Percentiles rank a stretch among this genome's conserved stretches.
These are phyloP conservation scores for Lasius platythorax DNA, from an alignment of 2,888 invertebrate genomes.

Conservation along the genomic window DNA sequence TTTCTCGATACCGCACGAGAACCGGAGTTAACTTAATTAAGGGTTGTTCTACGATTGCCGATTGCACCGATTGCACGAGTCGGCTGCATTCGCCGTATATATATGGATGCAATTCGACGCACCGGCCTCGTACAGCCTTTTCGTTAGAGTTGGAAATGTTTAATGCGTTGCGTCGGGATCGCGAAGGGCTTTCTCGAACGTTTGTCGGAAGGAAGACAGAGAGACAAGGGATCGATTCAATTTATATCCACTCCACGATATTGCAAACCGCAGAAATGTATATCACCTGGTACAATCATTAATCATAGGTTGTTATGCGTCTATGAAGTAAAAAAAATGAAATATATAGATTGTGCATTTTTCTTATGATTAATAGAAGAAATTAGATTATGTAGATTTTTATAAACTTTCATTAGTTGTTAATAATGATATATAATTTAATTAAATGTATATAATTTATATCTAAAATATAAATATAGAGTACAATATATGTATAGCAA, in stretches of 20 bases:
- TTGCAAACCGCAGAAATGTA: background rate
- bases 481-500: background rate
- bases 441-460: background rate
- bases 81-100: constrained; percentile 56
- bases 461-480: background rate
- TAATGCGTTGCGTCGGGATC: constrained; percentile 11
- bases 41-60: constrained; percentile 83
- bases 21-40: constrained; percentile 84
- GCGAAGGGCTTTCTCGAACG: background rate
- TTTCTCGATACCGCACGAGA: constrained; percentile 81
- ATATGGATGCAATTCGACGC: constrained; percentile 34
- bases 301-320: background rate
- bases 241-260: background rate
- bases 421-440: background rate
- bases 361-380: background rate
- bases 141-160: constrained; percentile 37
- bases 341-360: background rate
- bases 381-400: background rate
- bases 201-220: background rate
- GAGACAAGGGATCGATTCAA: background rate
- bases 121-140: constrained; percentile 29
- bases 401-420: background rate
- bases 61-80: constrained; percentile 77
- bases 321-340: background rate
- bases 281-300: background rate